Evolutionary conservation across 2,113 vertebrate genomes (phyloP), one percentile per base, ranked within the genome.

Genomic region (Dolichotis patagonum): DNA sequence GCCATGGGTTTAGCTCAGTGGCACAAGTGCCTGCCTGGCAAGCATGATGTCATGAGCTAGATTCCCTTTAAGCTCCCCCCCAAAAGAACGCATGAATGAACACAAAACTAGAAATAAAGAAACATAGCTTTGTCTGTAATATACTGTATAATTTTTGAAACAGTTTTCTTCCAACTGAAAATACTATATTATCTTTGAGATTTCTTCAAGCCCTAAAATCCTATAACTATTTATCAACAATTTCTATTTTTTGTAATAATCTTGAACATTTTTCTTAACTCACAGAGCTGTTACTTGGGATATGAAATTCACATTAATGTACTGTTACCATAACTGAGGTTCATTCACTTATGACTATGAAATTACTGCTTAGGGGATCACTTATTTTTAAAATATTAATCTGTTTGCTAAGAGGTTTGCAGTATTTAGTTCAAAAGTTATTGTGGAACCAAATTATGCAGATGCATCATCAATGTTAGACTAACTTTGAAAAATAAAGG

Each of bases 341-440:
- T 94, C 63, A 75, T 52, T 60, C 24, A 95, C 87, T 96, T 96
- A 81, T 92, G 52, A 77, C 38, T 89, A 71, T 69, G n/a, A 94
- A 85, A 96, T 96, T 87, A 85, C 7, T 96, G 49, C 75, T 94
- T 81, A 24, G 19, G 38, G 38, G 38, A 38, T 84, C n/a, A 92
- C 81, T 87, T 94, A 82, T 94, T 83, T 30, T 52, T 58, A 71
- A 90, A 91, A 91, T 54, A 90, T 82, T 62, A 95, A 96, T 85
- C 41, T 71, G 7, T 92, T 73, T 88, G 69, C 38, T 78, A 81
- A 96, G 24, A 95, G 17, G 7, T 14, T 90, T 71, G 60, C 20
- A 52, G 12, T 82, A 92, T 77, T 95, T 46, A 90, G 26, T 83
- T 85, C 19, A 90, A 85, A 91, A 81, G 80, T 90, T 85, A 75